A percentile compares a stretch with the other conserved stretches of the same genome.
These are phyloP conservation scores for Pelobates fuscus DNA, from an alignment of 2,113 vertebrate species.

Conservation along the genomic window DNA sequence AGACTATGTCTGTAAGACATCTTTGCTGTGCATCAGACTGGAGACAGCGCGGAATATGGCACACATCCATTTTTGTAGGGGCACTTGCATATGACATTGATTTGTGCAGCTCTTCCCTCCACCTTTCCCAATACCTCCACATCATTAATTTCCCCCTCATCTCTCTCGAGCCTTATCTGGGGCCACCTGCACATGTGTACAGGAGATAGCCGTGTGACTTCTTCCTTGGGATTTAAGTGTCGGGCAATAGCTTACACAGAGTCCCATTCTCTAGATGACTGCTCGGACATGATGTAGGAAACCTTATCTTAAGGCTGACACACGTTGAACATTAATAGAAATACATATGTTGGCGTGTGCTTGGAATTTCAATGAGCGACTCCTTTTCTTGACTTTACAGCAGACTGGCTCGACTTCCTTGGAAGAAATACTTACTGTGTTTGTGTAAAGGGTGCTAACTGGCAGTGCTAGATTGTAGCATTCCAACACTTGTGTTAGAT, in stretches of 20 bases:
- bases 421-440: background rate
- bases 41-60: background rate
- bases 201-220: constrained; percentile 41
- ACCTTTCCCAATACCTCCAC: background rate
- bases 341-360: constrained; percentile 72
- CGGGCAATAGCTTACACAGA: constrained; percentile 79
- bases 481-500: too few relatives aligned
- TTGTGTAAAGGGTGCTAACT: too few relatives aligned
- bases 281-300: constrained; percentile 77
- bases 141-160: constrained; percentile 7
- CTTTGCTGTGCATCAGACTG: background rate
- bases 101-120: constrained; percentile 37
- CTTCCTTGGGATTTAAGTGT: constrained; percentile 74
- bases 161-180: constrained; percentile 49
- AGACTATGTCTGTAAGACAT: background rate
- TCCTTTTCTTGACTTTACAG: constrained; percentile 20
- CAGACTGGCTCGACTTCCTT: background rate
- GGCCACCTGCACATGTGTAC: constrained; percentile 29
- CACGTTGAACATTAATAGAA: constrained; percentile 87
- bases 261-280: constrained; percentile 69
- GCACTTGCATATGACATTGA: constrained; percentile 36
- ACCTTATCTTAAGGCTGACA: constrained; percentile 86
- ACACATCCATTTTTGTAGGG: constrained; percentile 9
- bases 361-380: constrained; percentile 78
- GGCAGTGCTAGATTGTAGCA: too few relatives aligned